phyloP scores from a whole-genome alignment of 2,888 invertebrate genomes.

The Xylota segnis region DNA sequence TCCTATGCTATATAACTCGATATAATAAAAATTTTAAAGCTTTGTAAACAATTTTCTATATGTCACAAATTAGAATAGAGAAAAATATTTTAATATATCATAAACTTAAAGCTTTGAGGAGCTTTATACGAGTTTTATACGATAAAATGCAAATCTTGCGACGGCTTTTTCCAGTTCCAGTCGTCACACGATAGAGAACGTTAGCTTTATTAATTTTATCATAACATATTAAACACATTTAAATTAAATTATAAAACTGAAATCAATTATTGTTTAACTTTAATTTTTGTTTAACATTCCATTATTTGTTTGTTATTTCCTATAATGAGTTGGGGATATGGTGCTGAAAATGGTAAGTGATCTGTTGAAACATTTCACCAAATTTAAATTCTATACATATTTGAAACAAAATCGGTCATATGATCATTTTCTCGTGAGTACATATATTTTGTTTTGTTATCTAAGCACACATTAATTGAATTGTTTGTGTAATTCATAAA shows the following conservation, averaged over 20 bases:
- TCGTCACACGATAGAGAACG: conserved; percentile 44
- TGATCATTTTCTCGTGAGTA: conserved; percentile 56
- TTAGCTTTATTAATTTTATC: conserved; percentile 20
- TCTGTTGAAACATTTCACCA: conserved; percentile 27
- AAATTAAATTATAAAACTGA: conserved; percentile 57
- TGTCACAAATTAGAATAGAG: conserved; percentile 37
- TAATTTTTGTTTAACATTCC: conserved; percentile 20
- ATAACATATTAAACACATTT: conserved; percentile 29
- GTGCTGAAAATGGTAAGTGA: conserved; percentile 66
- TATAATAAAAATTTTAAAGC: conserved; percentile 54
- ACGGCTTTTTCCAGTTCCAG: conserved; percentile 69
- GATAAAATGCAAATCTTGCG: conserved; percentile 66
- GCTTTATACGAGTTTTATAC: conserved; percentile 56
- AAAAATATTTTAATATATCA: conserved; percentile 34
- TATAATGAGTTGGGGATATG: conserved; percentile 72
- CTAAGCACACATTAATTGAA: conserved; percentile 46
- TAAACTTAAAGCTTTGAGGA: conserved; percentile 48
- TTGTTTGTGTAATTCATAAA: conserved; percentile 34
- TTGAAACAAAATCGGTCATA: conserved; percentile 46
- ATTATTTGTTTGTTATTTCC: conserved; percentile 37
- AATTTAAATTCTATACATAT: conserved; percentile 35
- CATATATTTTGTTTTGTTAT: conserved; percentile 31
- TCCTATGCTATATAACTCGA: conserved; percentile 7
- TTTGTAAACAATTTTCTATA: conserved; percentile 42
- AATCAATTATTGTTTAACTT: conserved; percentile 10